A percentile compares a stretch with the other conserved stretches of the same genome.
phyloP scores from a whole-genome alignment of 2,888 invertebrate species.

The Limulus polyphemus region DNA sequence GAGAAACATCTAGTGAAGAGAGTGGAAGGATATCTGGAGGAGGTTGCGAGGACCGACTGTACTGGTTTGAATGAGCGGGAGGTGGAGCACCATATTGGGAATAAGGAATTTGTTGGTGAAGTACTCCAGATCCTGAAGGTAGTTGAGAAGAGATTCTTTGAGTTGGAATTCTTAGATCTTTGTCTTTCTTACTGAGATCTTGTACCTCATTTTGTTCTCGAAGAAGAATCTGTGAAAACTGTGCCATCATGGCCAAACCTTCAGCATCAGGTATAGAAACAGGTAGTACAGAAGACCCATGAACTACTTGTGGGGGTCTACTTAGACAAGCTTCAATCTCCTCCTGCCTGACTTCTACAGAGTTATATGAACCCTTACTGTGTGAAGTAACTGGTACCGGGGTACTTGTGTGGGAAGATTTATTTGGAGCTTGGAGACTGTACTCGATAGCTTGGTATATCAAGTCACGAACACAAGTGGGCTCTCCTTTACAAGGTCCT shows the following conservation, averaged over 20 bases:
- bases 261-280: conserved; percentile 20
- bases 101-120: conserved; percentile 10
- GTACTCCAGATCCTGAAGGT: no score
- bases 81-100: conserved; percentile 25
- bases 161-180: neutral
- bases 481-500: conserved; percentile 15
- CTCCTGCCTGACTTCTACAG: no score
- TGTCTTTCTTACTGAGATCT: conserved; percentile 29
- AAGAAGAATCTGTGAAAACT: conserved; percentile 4
- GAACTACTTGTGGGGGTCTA: no score
- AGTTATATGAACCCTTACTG: no score
- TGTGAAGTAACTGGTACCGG: no score
- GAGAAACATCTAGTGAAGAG: conserved; percentile 20
- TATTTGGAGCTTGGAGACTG: conserved; percentile 30
- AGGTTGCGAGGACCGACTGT: neutral
- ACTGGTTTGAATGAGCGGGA: conserved; percentile 28
- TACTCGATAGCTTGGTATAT: conserved; percentile 40
- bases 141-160: no score
- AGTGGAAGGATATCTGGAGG: conserved; percentile 2
- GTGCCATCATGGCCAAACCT: conserved; percentile 16
- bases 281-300: no score
- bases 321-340: no score
- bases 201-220: conserved; percentile 29
- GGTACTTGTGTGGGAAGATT: neutral
- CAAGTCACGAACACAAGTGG: conserved; percentile 37